Base-by-base conservation (phyloP, 2,888 invertebrate species). In the Lordiphosa fenestrarum region DNA sequence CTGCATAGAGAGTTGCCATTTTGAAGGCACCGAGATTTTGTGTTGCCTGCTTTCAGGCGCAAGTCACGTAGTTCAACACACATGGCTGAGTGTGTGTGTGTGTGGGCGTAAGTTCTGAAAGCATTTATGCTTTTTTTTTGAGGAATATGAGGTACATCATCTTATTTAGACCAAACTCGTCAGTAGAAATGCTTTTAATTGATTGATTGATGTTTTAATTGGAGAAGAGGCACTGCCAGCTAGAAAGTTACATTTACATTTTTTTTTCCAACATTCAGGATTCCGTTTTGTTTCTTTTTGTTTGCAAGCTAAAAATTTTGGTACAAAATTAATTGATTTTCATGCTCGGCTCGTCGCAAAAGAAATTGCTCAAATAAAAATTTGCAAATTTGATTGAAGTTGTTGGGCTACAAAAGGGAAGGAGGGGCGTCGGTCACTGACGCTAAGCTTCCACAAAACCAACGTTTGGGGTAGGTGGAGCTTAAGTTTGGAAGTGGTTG, bases 181-280 rank as follows among this genome's bases (percentile, higher is more conserved):
- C 58, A 69, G 71, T 84, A 73, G 84, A 85, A 85, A 84, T 84
- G 66, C 84, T 80, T 80, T 80, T 80, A 80, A 80, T 85, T 85
- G 80, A 80, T 77, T 85, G 87, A 86, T 87, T 87, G 85, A 85
- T 87, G 86, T 85, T 86, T 85, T 85, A 87, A 85, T 85, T 85
- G 81, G 80, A 69, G 84, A 81, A 85, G 85, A 71, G 70, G 84
- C 76, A 80, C 77, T 71, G 64, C 81, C 63, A 39, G 61, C 47
- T 65, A 47, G 52, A 56, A 68, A 69, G 77, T 67, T 65, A 23
- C 50, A 40, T 49, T 66, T 15, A 15, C 57, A 55, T 30, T 59
- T 53, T 36, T 60, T 36, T 51, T 48, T 19, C 12, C 23, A 6
- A 10, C 33, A 56, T 69, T 48, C 57, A 57, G 48, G 41, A 66